phyloP scores from a whole-genome alignment of 2,113 vertebrate species.

The Saguinus imperator region DNA sequence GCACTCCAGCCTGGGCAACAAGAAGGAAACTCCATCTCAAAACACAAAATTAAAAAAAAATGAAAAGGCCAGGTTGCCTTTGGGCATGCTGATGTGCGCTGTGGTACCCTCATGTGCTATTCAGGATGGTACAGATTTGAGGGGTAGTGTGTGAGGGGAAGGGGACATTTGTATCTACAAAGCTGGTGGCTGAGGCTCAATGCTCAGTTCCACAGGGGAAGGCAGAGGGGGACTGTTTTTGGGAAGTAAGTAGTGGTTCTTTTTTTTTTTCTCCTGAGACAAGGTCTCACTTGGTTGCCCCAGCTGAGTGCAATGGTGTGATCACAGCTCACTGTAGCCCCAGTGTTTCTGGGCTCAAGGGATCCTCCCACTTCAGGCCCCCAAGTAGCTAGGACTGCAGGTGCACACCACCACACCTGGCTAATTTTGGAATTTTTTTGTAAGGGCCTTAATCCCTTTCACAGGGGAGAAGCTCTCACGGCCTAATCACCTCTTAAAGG shows the following conservation, averaged over 20 bases:
- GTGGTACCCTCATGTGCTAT: rapidly evolving
- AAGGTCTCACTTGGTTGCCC: background rate
- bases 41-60: no score
- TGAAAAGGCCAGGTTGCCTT: no score
- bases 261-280: background rate
- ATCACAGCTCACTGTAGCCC: background rate
- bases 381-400: background rate
- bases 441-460: no score
- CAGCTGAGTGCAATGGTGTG: background rate
- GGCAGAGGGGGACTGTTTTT: background rate
- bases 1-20: no score
- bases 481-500: no score
- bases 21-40: no score
- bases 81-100: background rate
- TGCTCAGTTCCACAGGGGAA: background rate
- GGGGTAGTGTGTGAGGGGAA: rapidly evolving
- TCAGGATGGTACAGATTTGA: background rate
- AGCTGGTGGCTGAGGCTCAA: background rate
- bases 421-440: background rate
- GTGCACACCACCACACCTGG: background rate
- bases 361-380: background rate
- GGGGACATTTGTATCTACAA: background rate
- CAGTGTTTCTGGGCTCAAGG: background rate
- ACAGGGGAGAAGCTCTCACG: no score
- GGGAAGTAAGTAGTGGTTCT: background rate